Base-by-base conservation (phyloP, 2,797 vertebrate species). In the Corythornis leucogaster region DNA sequence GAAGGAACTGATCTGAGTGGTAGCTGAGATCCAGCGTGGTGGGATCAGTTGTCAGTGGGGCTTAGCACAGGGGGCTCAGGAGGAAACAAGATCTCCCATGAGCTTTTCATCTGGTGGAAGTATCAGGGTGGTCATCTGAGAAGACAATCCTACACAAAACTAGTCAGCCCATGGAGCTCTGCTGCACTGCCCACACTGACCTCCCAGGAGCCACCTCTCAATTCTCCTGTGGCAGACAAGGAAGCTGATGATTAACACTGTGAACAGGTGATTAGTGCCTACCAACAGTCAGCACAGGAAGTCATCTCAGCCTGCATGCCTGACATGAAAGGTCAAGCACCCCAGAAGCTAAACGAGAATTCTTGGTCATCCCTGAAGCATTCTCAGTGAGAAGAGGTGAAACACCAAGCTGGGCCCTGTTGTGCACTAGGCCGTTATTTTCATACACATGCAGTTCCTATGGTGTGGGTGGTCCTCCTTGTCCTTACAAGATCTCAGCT, bases 211-310 rank as follows among this genome's bases (percentile, higher is more conserved):
- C 30, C 40, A n/a, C 50, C 38, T 57, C 81, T 50, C 2, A 0
- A 0, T 10, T 11, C 67, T 76, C 26, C 59, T 5, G 0, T 2
- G 46, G 76, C 84, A 82, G 66, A 87, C 12, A 48, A 92, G 84
- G 91, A 96, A 89, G 55, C 69, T 43, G 90, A 87, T 92, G 92
- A 89, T 83, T 80, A 96, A 90, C 25, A 10, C 69, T 17, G 12
- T 0, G 0, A 94, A 87, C 79, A 93, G 88, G 83, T 90, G 85
- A 92, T 74, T 33, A 83, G 73, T 1, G 25, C 20, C 76, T 54
- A 73, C 58, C 46, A 59, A 69, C 69, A 59, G 53, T 24, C 68
- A 80, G 78, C 1, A 2, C 46, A 62, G 1, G 31, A 74, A 90
- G 51, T 26, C 53, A 68, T 20, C 64, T 68, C 61, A 38, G 83